These are phyloP conservation scores for Microcebus jonahi DNA, from an alignment of 2,113 vertebrate species.

Conservation along the genomic window DNA sequence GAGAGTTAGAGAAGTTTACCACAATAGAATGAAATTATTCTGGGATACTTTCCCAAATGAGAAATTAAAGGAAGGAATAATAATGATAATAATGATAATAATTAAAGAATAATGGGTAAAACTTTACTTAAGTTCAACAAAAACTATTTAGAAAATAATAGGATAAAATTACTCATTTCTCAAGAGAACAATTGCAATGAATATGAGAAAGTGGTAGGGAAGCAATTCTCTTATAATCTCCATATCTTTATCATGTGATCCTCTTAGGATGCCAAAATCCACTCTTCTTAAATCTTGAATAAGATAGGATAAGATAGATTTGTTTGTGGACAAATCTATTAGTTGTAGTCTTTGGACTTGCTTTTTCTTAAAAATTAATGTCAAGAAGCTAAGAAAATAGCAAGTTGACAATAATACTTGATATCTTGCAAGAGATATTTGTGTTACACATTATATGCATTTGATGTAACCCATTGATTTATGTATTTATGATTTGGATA, in stretches of 20 bases:
- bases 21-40: constrained; percentile 80
- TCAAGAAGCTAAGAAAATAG: constrained; percentile 51
- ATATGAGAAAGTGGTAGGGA: constrained; percentile 77
- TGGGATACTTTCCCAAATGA: constrained; percentile 62
- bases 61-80: constrained; percentile 77
- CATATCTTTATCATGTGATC: constrained; percentile 78
- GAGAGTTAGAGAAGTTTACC: constrained; percentile 60
- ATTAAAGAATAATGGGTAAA: constrained; percentile 67
- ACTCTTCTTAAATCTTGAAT: constrained; percentile 74
- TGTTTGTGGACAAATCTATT: constrained; percentile 72
- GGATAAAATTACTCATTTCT: constrained; percentile 81
- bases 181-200: constrained; percentile 79
- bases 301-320: not conserved
- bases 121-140: constrained; percentile 74
- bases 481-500: not conserved
- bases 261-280: constrained; percentile 76
- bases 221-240: constrained; percentile 77
- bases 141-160: constrained; percentile 80
- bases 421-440: not conserved
- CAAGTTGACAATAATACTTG: constrained; percentile 57
- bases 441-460: not conserved
- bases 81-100: constrained; percentile 69
- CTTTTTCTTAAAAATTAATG: constrained; percentile 66
- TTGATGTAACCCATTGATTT: not conserved
- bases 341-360: constrained; percentile 76